Base-by-base conservation (phyloP, 2,888 invertebrate genomes). In the Tachina lurida region DNA sequence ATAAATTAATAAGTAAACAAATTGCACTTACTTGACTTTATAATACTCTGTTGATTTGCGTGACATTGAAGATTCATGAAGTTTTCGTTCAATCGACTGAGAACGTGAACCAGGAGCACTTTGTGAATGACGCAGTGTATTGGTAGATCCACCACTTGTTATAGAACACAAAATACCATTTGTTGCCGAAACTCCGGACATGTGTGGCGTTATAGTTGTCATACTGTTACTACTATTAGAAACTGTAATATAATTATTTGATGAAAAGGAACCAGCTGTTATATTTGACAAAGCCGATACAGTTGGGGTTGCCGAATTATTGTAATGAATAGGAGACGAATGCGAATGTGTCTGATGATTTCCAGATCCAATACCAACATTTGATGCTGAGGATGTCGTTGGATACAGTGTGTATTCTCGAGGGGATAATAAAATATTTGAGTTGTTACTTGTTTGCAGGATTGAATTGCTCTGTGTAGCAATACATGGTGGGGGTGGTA, bases 51-150 rank as follows among this genome's bases (percentile, higher is more conserved):
- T 89, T 22, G 91, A 89, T 52, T 91, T 91, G 10, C 90, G 90
- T 56, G 89, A 89, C 47, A 86, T 89, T 60, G 88, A 88, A 73
- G 88, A 88, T 75, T 90, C 89, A 31, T 90, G 90, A 43, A 91
- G 87, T 71, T 92, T 93, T 39, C 92, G 90, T 67, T 93, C 92
- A 67, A 92, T 80, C 1, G 92, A 92, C n/a, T 92, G 90, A 4
- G 93, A 88, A 43, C 93, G 90, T 71, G 91, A 92, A 60, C 88
- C 89, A 0, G 92, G 91, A 7, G 91, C 90, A 83, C 91, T 92
- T 54, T 90, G 90, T 43, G 89, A 89, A 71, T 91, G 90, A 0
- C 84, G 73, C 22, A 89, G 87, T 19, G 90, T n/a, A 10, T 43
- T 60, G 7, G 52, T 62, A 13, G 39, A 13, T 15, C 87, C 8